Evolutionary conservation across 92 coral and sea anemone genomes (phyloP).

Genomic region (Zoanthus gigantus): DNA sequence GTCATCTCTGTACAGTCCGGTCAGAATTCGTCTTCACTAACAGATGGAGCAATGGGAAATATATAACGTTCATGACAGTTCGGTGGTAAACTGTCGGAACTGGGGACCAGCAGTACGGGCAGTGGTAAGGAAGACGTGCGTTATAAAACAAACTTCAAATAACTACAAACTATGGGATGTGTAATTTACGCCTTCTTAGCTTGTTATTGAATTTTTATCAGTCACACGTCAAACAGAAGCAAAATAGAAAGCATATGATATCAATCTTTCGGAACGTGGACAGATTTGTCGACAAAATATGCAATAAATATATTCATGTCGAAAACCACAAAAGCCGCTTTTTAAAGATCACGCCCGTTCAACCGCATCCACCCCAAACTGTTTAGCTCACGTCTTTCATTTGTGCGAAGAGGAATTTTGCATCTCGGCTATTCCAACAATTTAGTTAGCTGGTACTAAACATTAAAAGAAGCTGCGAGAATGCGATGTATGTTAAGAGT

Average conservation of each 20-base stretch:
- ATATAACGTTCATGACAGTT: too few relatives aligned
- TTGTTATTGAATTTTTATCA: too few relatives aligned
- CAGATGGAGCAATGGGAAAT: too few relatives aligned
- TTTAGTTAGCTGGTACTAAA: background rate
- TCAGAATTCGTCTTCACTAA: too few relatives aligned
- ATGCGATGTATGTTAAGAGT: background rate
- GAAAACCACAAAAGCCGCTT: background rate
- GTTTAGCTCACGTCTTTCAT: background rate
- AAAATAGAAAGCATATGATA: background rate
- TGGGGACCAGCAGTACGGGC: too few relatives aligned
- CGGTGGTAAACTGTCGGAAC: too few relatives aligned
- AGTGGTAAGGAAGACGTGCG: too few relatives aligned
- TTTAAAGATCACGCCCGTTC: background rate
- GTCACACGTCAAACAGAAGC: too few relatives aligned
- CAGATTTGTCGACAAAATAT: background rate
- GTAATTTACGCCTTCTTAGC: too few relatives aligned
- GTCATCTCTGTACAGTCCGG: too few relatives aligned
- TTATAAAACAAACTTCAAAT: too few relatives aligned
- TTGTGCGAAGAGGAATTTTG: background rate
- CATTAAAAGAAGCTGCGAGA: background rate
- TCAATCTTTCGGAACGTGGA: background rate
- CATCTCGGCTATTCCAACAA: background rate
- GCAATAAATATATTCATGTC: background rate
- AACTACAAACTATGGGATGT: too few relatives aligned
- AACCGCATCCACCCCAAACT: background rate